phyloP scores from a whole-genome alignment of 2,797 vertebrate species.

The Chaetophractus vellerosus region DNA sequence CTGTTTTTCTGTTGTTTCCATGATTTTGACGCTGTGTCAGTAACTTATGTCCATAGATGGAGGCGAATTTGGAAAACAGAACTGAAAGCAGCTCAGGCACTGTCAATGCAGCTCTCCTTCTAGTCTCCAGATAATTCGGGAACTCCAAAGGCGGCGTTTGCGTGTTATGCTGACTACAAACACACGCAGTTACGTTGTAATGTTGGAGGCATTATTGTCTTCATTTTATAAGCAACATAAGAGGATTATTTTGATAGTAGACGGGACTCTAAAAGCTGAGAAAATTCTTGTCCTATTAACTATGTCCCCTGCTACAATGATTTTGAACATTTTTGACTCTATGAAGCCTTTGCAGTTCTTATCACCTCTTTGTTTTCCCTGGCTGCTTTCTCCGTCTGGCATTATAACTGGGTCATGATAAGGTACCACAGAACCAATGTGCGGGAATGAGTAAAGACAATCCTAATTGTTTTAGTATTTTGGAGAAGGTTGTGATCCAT shows the following conservation, averaged over 20 bases:
- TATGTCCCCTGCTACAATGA: slow-evolving; percentile 24
- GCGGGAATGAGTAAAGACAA: slow-evolving; percentile 30
- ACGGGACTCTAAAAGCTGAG: background rate
- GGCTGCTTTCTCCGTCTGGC: slow-evolving; percentile 44
- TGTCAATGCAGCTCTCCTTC: background rate
- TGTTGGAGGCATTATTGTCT: background rate
- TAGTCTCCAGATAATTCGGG: background rate
- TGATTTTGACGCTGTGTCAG: slow-evolving; percentile 1
- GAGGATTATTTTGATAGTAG: slow-evolving; percentile 48
- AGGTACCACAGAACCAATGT: slow-evolving; percentile 71
- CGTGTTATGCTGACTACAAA: background rate
- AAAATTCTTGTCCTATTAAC: slow-evolving; percentile 59
- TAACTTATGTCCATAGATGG: slow-evolving; percentile 13
- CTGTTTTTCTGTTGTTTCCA: background rate
- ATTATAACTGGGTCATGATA: slow-evolving; percentile 8
- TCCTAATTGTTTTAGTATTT: slow-evolving; percentile 42
- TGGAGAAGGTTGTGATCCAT: slow-evolving; percentile 69
- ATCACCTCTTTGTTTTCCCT: slow-evolving; percentile 70
- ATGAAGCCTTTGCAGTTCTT: slow-evolving; percentile 73
- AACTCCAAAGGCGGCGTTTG: background rate
- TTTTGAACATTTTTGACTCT: slow-evolving; percentile 54
- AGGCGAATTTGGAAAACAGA: slow-evolving; percentile 11
- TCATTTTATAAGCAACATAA: slow-evolving; percentile 61
- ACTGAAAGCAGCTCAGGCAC: background rate
- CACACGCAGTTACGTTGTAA: background rate